Base-by-base conservation (phyloP, 92 coral and sea anemone genomes). In the Zoanthus sociatus region DNA sequence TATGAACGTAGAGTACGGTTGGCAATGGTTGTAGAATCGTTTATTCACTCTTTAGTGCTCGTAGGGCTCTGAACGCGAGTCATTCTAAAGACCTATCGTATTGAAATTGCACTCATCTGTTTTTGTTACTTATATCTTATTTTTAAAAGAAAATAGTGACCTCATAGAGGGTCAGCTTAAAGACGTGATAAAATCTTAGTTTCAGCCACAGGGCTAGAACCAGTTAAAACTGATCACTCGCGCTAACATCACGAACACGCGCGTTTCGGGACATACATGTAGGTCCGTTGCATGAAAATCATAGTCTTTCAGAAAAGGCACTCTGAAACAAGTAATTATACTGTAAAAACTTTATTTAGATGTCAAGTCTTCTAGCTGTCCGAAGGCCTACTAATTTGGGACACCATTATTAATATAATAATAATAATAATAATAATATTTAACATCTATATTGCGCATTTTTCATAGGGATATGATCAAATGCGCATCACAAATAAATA, bases 131-230 rank as follows among this genome's bases (percentile, higher is more conserved):
- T 20, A 63, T 17, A 16, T 63, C 21, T 63, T 20, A 31, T 63
- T 63, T 63, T 17, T 17, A 4, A 3, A 63, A 20, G 9, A 2
- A 63, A 17, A 63, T 63, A 63, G n/a, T 63, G 69, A 63, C 69
- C 69, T 63, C 8, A 16, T 21, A 17, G 69, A 63, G n/a, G 69
- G 69, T 63, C 21, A 63, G 9, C n/a, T 63, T 63, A 21, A 63
- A 63, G n/a, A 63, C 69, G 69, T 63, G 69, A 63, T 63, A n/a
- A 20, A 63, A 63, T 63, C 69, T 63, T 18, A 17, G 30, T 63
- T 17, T 20, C 1, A 18, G 69, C 69, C 30, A 63, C 69, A 18
- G 69, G 69, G 64, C 64, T 3, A 13, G 21, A n/a, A 17, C 26
- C 30, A 63, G n/a, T 63, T 63, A 17, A n/a, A 1, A 63, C 26